phyloP scores from a whole-genome alignment of 2,888 invertebrate species.

The Drosophila tripunctata region DNA sequence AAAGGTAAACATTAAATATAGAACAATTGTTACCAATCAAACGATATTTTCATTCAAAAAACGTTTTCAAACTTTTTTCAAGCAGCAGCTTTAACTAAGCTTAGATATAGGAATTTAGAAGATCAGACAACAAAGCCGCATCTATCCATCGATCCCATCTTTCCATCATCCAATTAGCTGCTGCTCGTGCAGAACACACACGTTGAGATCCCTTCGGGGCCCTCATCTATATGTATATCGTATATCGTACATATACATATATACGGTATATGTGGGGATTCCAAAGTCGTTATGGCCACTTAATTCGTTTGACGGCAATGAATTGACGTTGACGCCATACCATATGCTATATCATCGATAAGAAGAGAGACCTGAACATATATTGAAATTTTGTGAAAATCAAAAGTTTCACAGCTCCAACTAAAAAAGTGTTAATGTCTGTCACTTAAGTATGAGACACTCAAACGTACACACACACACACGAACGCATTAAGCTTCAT shows the following conservation, averaged over 20 bases:
- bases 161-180: constrained; percentile 52
- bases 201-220: constrained; percentile 46
- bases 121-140: constrained; percentile 44
- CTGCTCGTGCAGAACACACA: constrained; percentile 64
- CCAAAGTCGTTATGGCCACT: constrained; percentile 55
- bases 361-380: constrained; percentile 7
- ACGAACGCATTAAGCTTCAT: constrained; percentile 63
- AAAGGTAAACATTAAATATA: constrained; percentile 20
- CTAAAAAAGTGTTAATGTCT: constrained; percentile 71
- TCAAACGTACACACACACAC: neutral
- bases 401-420: constrained; percentile 67
- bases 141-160: neutral
- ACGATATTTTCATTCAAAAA: neutral
- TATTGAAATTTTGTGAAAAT: constrained; percentile 55
- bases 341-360: constrained; percentile 63
- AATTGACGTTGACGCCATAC: constrained; percentile 62
- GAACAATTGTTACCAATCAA: neutral
- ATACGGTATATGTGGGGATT: constrained; percentile 18
- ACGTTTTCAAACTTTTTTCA: no score
- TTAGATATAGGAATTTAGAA: no score
- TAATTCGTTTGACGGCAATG: constrained; percentile 66
- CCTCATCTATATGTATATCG: constrained; percentile 4
- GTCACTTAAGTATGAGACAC: constrained; percentile 58
- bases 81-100: no score
- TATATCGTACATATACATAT: neutral